A percentile compares a stretch with the other conserved stretches of the same genome.
Evolutionary conservation across 2,797 vertebrate species (phyloP).

Genomic region (Alectoris magna): DNA sequence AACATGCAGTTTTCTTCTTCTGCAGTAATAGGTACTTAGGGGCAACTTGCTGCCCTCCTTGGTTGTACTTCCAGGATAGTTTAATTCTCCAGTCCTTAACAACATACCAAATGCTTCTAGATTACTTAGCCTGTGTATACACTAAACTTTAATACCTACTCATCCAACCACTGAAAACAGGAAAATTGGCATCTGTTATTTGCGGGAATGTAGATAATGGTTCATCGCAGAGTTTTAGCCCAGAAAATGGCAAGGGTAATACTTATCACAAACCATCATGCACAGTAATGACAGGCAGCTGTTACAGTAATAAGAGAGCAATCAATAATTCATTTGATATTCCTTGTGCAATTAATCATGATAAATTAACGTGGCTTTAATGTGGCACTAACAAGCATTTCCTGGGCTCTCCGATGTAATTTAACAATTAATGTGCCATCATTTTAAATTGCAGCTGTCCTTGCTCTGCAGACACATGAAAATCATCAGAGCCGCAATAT

Average conservation of each 20-base stretch:
- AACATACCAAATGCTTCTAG: background rate
- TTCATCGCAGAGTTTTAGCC: background rate
- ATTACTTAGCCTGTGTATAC: background rate
- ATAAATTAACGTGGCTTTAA: constrained; percentile 52
- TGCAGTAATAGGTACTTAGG: background rate
- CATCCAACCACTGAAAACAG: background rate
- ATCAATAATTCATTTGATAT: constrained; percentile 55
- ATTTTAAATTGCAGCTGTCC: constrained; percentile 32
- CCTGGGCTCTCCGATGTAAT: background rate
- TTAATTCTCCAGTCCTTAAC: background rate
- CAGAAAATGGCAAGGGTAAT: constrained; percentile 3
- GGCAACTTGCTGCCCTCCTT: background rate
- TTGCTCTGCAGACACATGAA: background rate
- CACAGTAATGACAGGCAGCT: constrained; percentile 52
- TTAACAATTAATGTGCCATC: constrained; percentile 3
- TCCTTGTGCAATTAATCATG: constrained; percentile 31
- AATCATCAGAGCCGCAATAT: background rate
- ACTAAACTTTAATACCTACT: background rate
- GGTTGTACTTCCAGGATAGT: background rate
- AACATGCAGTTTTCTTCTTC: background rate
- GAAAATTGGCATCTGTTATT: background rate
- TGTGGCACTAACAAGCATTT: constrained; percentile 47
- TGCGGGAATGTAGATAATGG: background rate
- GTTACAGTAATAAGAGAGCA: constrained; percentile 34
- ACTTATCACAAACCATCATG: background rate